Evolutionary conservation across 2,113 vertebrate species (phyloP), one percentile per base, ranked within the genome.

Genomic region (Oncorhynchus tshawytscha): DNA sequence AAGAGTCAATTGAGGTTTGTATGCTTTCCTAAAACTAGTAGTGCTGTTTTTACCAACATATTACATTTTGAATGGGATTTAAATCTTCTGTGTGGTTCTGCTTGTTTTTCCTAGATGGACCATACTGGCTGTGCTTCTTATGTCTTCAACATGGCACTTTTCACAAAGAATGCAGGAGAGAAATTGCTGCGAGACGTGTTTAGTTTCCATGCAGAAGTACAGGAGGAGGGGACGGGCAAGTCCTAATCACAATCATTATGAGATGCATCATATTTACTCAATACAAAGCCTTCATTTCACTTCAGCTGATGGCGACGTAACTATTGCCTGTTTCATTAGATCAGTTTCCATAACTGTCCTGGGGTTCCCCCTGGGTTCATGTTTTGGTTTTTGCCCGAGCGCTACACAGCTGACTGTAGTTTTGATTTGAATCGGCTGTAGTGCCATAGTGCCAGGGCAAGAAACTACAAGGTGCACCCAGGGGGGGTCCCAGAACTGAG

Each of bases 151-250:
- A 71, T 71, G 70, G 13, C 7, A 3, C 15, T 6, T 51, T 71
- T 51, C 24, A 51, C 45, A 12, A 24, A 51, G 13, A 45, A n/a
- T 1, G 3, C 2, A 22, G 24, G 12, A 7, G 48, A 51, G 70
- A 54, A 7, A 11, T n/a, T 29, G 65, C 24, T 29, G 2, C 1
- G 2, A 12, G 12, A 67, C 70, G 12, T 16, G 12, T 22, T 57
- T 25, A 15, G 7, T 11, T 16, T 71, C 25, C 49, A 1, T 4
- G 45, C 48, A 11, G 16, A 49, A 25, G 70, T 51, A 27, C 39
- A 71, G 25, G 70, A 71, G 45, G 39, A 57, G 5, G 70, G 70
- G 24, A 71, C 70, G 2, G 70, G 70, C 24, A 18, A 51, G 70
- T 51, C 15, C 12, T 16, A 2, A 25, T 27, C 12, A 29, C 64